Base-by-base conservation (phyloP, 2,888 invertebrate genomes). In the Caenorhabditis sp. region DNA sequence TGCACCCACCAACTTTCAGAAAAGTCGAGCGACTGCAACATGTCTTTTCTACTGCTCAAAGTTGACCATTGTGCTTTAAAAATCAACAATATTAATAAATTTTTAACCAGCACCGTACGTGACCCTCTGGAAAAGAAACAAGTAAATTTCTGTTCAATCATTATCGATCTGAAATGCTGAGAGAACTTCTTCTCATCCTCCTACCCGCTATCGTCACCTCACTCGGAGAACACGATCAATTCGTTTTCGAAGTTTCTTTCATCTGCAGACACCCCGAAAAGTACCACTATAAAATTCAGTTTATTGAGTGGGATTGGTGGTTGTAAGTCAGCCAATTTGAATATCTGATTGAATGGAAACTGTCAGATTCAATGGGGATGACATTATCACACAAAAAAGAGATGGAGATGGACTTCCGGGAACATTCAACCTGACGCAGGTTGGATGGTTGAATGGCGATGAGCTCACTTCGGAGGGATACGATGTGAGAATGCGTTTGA, bases 391-490 rank as follows among this genome's bases (percentile, higher is more conserved):
- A 8, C 14, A n/a, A 12, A 19, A n/a, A 26, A 49, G 19, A 51
- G 10, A 8, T 0, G 66, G 66, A 1, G 49, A 19, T 5, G 66
- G 49, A 12, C 10, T 22, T 12, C 49, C 64, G 0, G 66, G 66
- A 49, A 22, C 2, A 7, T 51, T 49, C 16, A 66, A 66, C 16
- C 4, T 66, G 19, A 49, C 47, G 7, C 8, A 49, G 14, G 31
- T 49, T 10, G 66, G 66, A 49, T 1, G 19, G 2, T 35, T 22
- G 8, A 14, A 49, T 35, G 66, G 66, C 31, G 66, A 66, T 66
- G 66, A 66, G n/a, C 7, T 66, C n/a, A 66, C 66, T 66, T 66
- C 66, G 1, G 66, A 66, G 38, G 66, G 66, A 1, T 66, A 66
- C 35, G 66, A 66, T 35, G 66, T 66, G 26, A 24, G 66, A 66